phyloP scores from a whole-genome alignment of 1,140 invertebrate species.

The Heterodera carotae region DNA sequence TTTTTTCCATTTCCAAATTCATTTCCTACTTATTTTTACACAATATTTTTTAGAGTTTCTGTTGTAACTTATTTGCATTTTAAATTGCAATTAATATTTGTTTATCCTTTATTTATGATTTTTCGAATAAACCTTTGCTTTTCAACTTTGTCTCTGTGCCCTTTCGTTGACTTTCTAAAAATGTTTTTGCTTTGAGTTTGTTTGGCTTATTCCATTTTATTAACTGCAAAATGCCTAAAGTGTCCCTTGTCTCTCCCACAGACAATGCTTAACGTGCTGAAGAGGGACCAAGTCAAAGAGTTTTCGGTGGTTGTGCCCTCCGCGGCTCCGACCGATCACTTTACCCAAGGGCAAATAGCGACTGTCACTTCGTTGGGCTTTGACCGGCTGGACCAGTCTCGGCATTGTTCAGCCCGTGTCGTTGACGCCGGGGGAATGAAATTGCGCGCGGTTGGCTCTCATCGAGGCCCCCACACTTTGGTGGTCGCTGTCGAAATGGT shows the following conservation, averaged over 20 bases:
- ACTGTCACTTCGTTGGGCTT: slow-evolving; percentile 47
- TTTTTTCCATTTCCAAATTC: no score
- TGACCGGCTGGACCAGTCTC: slow-evolving; percentile 42
- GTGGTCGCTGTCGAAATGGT: slow-evolving; percentile 56
- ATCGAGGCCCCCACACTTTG: slow-evolving; percentile 57
- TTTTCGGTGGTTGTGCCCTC: slow-evolving; percentile 62
- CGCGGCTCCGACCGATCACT: slow-evolving; percentile 60
- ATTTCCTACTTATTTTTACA: no score
- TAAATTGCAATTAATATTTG: no score
- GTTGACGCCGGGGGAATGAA: slow-evolving; percentile 41
- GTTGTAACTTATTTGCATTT: no score
- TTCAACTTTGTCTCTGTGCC: no score
- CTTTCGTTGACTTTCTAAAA: no score
- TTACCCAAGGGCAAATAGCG: slow-evolving; percentile 55
- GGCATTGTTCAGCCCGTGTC: slow-evolving; percentile 33
- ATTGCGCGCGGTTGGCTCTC: slow-evolving; percentile 44
- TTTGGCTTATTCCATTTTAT: background rate
- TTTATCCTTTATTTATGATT: no score
- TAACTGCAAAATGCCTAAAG: slow-evolving; percentile 12
- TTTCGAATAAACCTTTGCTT: background rate
- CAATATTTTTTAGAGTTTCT: no score
- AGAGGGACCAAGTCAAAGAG: slow-evolving; percentile 57
- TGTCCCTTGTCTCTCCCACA: slow-evolving; percentile 35
- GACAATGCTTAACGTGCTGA: slow-evolving; percentile 54
- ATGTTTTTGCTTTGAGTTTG: slow-evolving; percentile 14